These are phyloP conservation scores for Prosopocoilus inquinatus DNA, from an alignment of 2,888 invertebrate species.

Conservation along the genomic window DNA sequence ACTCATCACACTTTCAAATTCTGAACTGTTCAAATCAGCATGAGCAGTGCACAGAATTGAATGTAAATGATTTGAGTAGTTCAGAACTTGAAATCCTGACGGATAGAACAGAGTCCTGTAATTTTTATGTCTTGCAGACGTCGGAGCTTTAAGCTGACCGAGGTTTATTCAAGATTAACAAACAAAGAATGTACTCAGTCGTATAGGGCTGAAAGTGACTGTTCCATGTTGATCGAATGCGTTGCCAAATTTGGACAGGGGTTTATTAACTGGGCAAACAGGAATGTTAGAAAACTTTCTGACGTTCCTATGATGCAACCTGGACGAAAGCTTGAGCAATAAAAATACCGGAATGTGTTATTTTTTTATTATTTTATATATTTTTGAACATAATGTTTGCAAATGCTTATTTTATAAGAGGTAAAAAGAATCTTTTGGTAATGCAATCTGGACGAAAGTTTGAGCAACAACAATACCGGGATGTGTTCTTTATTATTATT, in stretches of 20 bases:
- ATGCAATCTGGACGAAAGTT: constrained; percentile 28
- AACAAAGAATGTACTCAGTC: constrained; percentile 50
- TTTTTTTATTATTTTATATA: too few relatives aligned
- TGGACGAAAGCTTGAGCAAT: constrained; percentile 22
- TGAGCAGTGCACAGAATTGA: too few relatives aligned
- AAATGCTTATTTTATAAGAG: too few relatives aligned
- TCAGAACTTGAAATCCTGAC: too few relatives aligned
- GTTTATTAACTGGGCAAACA: constrained; percentile 59
- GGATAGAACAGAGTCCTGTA: too few relatives aligned
- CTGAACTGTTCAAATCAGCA: too few relatives aligned
- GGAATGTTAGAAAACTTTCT: constrained; percentile 44
- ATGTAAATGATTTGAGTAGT: too few relatives aligned
- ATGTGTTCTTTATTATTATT: too few relatives aligned
- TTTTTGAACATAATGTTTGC: too few relatives aligned
- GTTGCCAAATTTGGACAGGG: constrained; percentile 56
- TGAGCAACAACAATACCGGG: constrained; percentile 5
- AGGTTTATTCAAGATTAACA: constrained; percentile 58
- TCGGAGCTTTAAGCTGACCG: constrained; percentile 54
- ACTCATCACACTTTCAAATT: too few relatives aligned
- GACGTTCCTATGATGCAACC: constrained; percentile 36
- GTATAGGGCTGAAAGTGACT: constrained; percentile 71
- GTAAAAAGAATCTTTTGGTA: constrained; percentile 4
- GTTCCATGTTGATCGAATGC: constrained; percentile 62
- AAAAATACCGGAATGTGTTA: neutral
- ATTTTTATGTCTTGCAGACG: constrained; percentile 26